Conservation (phyloP, 2,888 invertebrate species). For the Bombyx huttoni region DNA sequence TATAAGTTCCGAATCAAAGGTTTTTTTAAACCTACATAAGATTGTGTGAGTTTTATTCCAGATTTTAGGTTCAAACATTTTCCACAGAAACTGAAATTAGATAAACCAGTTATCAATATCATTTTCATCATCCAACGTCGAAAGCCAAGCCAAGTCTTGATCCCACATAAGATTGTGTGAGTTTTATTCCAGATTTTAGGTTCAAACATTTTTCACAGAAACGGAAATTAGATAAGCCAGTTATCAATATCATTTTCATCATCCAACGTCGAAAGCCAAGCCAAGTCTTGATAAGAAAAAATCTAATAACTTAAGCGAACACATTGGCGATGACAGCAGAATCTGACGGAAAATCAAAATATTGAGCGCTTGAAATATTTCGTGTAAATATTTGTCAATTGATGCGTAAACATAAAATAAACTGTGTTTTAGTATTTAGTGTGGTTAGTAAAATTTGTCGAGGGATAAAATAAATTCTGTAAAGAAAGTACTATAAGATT, state of each 20-base stretch:
- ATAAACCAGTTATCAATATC: constrained; percentile 25
- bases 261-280: constrained; percentile 5
- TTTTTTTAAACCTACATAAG: too few relatives aligned
- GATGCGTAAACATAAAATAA: not conserved
- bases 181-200: too few relatives aligned
- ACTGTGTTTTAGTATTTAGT: not conserved
- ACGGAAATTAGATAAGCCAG: constrained; percentile 21
- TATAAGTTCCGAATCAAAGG: too few relatives aligned
- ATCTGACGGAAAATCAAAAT: constrained; percentile 36
- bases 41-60: too few relatives aligned
- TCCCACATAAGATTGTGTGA: too few relatives aligned
- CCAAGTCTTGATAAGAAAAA: constrained; percentile 17
- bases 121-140: constrained; percentile 14
- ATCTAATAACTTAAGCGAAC: constrained; percentile 47
- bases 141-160: too few relatives aligned
- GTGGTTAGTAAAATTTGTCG: too few relatives aligned
- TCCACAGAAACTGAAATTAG: constrained; percentile 10
- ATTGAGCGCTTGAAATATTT: constrained; percentile 15
- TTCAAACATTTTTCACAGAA: too few relatives aligned
- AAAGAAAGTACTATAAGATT: too few relatives aligned
- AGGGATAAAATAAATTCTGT: too few relatives aligned
- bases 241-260: constrained; percentile 22
- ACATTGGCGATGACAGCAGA: constrained; percentile 36
- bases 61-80: too few relatives aligned
- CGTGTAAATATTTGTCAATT: not conserved